These are phyloP conservation scores for Sericinus montela DNA, from an alignment of 2,888 invertebrate genomes.

Conservation along the genomic window DNA sequence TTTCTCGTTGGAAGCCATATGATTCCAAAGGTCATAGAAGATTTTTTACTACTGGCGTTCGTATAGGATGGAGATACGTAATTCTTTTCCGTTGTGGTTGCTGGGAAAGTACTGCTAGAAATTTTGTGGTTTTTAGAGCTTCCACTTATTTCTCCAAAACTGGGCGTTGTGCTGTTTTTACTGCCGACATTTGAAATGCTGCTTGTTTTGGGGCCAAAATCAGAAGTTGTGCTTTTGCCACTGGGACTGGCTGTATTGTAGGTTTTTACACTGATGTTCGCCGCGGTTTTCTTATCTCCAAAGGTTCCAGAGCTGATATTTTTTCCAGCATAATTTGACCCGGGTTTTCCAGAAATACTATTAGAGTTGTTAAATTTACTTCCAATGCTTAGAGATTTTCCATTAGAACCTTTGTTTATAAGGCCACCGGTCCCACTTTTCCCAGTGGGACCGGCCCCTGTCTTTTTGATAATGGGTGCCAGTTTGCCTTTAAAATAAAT, in stretches of 20 bases:
- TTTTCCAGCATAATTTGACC: not conserved
- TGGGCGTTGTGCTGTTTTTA: not conserved
- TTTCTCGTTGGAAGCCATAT: slow-evolving; percentile 63
- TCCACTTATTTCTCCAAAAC: slow-evolving; percentile 6
- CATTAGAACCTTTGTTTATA: slow-evolving; percentile 25
- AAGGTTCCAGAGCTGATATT: slow-evolving; percentile 4
- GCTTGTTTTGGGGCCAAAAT: slow-evolving; percentile 1
- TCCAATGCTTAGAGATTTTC: slow-evolving; percentile 19
- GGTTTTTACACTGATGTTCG: slow-evolving; percentile 15
- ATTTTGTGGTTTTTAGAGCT: slow-evolving; percentile 7
- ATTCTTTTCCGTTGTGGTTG: slow-evolving; percentile 30
- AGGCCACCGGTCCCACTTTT: slow-evolving; percentile 45
- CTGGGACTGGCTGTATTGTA: slow-evolving; percentile 10
- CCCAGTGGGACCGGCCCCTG: slow-evolving; percentile 37
- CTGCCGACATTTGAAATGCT: not conserved
- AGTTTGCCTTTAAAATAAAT: slow-evolving; percentile 26
- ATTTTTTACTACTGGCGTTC: slow-evolving; percentile 43
- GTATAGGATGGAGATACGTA: slow-evolving; percentile 37
- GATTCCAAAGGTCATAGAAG: slow-evolving; percentile 50
- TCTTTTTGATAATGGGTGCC: slow-evolving; percentile 52
- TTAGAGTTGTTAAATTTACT: slow-evolving; percentile 21
- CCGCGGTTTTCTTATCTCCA: slow-evolving; percentile 24
- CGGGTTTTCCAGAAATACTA: slow-evolving; percentile 16
- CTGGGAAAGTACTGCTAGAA: not conserved
- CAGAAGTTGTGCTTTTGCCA: slow-evolving; percentile 2